These are phyloP conservation scores for Gallinago jamesoni DNA, from an alignment of 2,113 vertebrate genomes.

Conservation along the genomic window DNA sequence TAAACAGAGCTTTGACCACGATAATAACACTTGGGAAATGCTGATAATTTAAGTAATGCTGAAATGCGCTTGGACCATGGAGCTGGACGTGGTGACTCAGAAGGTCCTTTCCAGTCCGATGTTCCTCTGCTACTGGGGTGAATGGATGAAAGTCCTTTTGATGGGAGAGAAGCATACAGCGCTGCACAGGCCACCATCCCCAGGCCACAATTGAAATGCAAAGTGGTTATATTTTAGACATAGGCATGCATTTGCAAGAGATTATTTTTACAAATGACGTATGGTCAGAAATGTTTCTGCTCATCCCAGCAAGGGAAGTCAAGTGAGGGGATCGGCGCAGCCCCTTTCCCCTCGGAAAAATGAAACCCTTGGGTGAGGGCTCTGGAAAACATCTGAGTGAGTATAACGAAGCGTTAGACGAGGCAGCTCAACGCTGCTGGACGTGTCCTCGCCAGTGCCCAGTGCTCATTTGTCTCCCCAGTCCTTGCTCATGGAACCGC, in stretches of 20 bases:
- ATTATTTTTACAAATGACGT: background rate
- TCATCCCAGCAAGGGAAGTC: background rate
- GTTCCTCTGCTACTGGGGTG: background rate
- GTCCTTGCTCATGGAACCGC: rapidly evolving
- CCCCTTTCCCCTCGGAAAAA: background rate
- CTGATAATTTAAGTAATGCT: background rate
- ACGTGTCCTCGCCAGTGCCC: rapidly evolving
- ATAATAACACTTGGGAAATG: background rate
- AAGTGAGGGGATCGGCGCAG: background rate
- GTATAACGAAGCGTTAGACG: background rate
- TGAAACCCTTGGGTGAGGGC: background rate
- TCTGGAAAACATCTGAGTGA: background rate
- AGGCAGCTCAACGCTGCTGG: background rate
- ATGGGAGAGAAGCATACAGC: background rate
- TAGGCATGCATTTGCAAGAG: background rate
- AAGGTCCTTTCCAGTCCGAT: background rate
- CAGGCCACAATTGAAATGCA: background rate
- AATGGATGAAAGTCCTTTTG: background rate
- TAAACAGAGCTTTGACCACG: background rate
- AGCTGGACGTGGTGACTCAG: background rate
- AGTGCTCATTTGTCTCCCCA: background rate
- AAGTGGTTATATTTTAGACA: background rate
- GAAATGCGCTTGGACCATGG: rapidly evolving
- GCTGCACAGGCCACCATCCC: background rate
- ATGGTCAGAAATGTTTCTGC: background rate